phyloP scores from a whole-genome alignment of 2,888 invertebrate species.

The Rugalucina vietnamica region DNA sequence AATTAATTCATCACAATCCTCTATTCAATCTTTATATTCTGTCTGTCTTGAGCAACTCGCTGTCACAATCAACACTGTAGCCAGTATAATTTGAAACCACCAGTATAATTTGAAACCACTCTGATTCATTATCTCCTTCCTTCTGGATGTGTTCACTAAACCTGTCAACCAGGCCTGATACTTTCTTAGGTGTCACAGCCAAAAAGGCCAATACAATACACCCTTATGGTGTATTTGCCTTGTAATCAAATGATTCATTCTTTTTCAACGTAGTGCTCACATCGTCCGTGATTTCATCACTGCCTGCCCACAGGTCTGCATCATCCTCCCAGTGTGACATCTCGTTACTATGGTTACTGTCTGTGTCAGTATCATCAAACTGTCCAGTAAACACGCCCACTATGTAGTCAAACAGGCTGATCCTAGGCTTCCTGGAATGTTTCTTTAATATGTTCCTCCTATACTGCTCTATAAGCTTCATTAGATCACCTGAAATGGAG shows the following conservation, averaged over 20 bases:
- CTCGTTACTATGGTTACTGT: slow-evolving; percentile 34
- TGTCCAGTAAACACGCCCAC: slow-evolving; percentile 59
- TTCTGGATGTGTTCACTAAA: too few species aligned
- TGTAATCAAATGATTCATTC: slow-evolving; percentile 63
- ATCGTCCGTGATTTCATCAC: neutral
- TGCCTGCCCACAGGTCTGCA: neutral
- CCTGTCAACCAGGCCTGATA: too few species aligned
- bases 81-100: too few species aligned
- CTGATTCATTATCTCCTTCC: too few species aligned
- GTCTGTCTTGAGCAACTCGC: too few species aligned
- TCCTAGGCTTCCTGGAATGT: slow-evolving; percentile 22
- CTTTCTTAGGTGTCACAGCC: too few species aligned
- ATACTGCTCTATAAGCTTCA: slow-evolving; percentile 68
- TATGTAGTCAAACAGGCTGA: slow-evolving; percentile 69
- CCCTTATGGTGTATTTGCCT: slow-evolving; percentile 67
- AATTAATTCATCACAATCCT: too few species aligned
- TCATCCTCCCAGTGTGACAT: slow-evolving; percentile 17
- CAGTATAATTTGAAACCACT: too few species aligned
- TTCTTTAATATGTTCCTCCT: slow-evolving; percentile 52
- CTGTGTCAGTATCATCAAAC: slow-evolving; percentile 58
- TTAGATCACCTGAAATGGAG: slow-evolving; percentile 52
- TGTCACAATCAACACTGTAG: too few species aligned
- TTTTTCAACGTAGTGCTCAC: slow-evolving; percentile 3
- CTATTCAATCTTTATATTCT: too few species aligned
- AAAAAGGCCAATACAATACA: too few species aligned